phyloP scores from a whole-genome alignment of 92 coral and sea anemone species.

The Porites cylindrica region DNA sequence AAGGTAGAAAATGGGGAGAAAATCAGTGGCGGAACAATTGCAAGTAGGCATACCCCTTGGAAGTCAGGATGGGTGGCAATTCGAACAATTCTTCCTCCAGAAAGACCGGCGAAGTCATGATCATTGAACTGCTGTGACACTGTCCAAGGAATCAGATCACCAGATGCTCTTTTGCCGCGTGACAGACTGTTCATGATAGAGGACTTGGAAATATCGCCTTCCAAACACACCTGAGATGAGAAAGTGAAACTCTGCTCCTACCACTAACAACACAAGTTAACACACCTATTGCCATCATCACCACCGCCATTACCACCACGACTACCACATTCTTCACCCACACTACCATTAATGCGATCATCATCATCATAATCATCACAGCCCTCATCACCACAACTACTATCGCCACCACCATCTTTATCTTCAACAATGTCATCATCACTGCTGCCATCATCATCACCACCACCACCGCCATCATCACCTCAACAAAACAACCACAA shows the following conservation, averaged over 20 bases:
- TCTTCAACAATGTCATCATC: too few species aligned
- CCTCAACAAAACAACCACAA: background rate
- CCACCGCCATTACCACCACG: background rate
- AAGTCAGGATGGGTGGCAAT: constrained; percentile 98
- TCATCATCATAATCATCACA: background rate
- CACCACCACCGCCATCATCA: too few species aligned
- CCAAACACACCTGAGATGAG: constrained; percentile 83
- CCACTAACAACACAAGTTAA: background rate
- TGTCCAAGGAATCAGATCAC: constrained; percentile 99
- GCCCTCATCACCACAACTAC: background rate
- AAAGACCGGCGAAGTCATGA: constrained; percentile 94
- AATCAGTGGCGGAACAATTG: too few species aligned
- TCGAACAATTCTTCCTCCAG: constrained; percentile 95
- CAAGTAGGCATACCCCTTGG: constrained; percentile 78
- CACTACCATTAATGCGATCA: background rate
- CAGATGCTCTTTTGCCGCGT: constrained; percentile 97
- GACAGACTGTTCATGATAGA: constrained; percentile 93
- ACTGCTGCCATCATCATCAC: too few species aligned
- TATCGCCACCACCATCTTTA: too few species aligned
- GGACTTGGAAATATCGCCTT: constrained; percentile 97
- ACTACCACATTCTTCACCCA: background rate
- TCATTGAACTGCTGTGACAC: constrained; percentile 99
- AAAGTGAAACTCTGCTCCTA: background rate
- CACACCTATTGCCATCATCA: background rate
- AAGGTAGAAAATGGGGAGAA: too few species aligned